A percentile compares a stretch with the other conserved stretches of the same genome.
Evolutionary conservation across 1,140 invertebrate genomes (phyloP).

Genomic region (Condylostylus longicornis): DNA sequence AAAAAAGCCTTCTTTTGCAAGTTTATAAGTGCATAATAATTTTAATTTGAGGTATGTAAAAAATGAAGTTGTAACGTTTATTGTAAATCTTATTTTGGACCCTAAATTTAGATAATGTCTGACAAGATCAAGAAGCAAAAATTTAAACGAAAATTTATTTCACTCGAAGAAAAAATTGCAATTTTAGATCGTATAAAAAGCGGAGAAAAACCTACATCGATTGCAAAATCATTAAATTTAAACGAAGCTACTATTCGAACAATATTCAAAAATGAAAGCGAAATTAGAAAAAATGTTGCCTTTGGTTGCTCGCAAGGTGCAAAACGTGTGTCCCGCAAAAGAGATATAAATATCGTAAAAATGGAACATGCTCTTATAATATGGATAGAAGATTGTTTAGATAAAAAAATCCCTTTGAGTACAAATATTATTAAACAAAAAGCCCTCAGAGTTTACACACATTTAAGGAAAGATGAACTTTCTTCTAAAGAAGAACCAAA

Average conservation of each 20-base stretch:
- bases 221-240: slow-evolving; percentile 9
- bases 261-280: slow-evolving; percentile 7
- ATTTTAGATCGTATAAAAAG: slow-evolving; percentile 10
- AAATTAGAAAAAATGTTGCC: slow-evolving; percentile 5
- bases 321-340: slow-evolving; percentile 5
- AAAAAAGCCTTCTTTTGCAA: too few species aligned
- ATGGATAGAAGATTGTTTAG: slow-evolving; percentile 17
- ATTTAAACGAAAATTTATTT: slow-evolving; percentile 16
- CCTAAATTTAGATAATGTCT: too few species aligned
- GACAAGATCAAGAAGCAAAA: too few species aligned
- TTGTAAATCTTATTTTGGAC: too few species aligned
- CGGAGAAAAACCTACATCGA: slow-evolving; percentile 6
- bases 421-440: slow-evolving; percentile 14
- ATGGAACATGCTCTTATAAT: slow-evolving; percentile 13
- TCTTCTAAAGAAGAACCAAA: slow-evolving; percentile 8
- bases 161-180: slow-evolving; percentile 10
- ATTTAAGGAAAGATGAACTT: slow-evolving; percentile 5
- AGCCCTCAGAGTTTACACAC: slow-evolving; percentile 13
- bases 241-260: slow-evolving; percentile 9
- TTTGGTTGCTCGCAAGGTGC: slow-evolving; percentile 2
- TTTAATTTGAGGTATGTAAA: too few species aligned
- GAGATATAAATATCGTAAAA: slow-evolving; percentile 8
- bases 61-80: too few species aligned
- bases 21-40: too few species aligned
- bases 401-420: slow-evolving; percentile 15